phyloP scores from a whole-genome alignment of 2,113 vertebrate genomes.

The Strix uralensis region DNA sequence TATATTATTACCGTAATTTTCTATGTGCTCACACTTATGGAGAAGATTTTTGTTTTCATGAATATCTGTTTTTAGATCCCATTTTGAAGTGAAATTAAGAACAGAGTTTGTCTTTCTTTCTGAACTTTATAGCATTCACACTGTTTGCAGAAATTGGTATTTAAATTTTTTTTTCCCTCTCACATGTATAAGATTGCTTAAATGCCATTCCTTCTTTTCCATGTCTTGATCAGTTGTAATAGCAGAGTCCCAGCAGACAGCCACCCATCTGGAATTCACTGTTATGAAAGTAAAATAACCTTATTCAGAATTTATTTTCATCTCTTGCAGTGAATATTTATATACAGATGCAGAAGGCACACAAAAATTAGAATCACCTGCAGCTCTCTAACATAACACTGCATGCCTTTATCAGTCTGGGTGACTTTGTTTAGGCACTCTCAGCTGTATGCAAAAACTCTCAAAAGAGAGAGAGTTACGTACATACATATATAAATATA shows the following conservation, averaged over 20 bases:
- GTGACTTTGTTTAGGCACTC: not conserved
- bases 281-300: not conserved
- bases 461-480: not conserved
- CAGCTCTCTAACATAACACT: not conserved
- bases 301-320: not conserved
- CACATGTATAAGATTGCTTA: not conserved
- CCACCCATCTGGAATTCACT: not conserved
- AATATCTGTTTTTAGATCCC: not conserved
- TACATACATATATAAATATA: fast-evolving
- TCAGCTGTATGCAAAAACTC: not conserved
- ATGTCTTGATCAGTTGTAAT: not conserved
- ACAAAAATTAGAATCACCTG: not conserved
- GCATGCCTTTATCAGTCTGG: not conserved
- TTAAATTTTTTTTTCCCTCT: not conserved
- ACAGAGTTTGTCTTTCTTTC: not conserved
- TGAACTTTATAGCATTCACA: not conserved
- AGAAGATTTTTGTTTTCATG: not conserved
- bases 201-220: not conserved
- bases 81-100: not conserved
- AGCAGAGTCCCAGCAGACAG: not conserved
- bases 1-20: not conserved
- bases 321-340: not conserved
- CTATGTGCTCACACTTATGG: not conserved
- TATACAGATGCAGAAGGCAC: not conserved
- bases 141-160: not conserved